Percentiles rank a stretch among this genome's conserved stretches.
Conservation (phyloP, 2,113 vertebrate species). For the Anguilla rostrata region DNA sequence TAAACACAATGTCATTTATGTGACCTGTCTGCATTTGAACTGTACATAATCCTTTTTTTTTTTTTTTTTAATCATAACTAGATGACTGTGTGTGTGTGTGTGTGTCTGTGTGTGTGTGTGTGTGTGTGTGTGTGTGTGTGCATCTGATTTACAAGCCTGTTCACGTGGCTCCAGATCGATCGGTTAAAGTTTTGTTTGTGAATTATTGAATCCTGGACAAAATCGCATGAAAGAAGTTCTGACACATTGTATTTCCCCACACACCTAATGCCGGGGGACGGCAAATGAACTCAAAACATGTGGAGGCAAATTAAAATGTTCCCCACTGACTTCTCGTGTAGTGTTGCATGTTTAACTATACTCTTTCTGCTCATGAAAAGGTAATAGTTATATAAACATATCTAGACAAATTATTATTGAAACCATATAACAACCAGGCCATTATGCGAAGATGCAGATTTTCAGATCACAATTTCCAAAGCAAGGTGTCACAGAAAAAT, state of each 20-base stretch:
- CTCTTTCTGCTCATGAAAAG: not conserved
- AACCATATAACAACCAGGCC: too few species aligned
- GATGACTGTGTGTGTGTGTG: too few species aligned
- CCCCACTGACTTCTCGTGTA: not conserved
- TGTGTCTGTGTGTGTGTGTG: too few species aligned
- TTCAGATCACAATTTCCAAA: not conserved
- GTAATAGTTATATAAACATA: not conserved
- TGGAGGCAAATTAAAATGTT: not conserved
- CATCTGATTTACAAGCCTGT: too few species aligned
- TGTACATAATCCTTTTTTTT: too few species aligned
- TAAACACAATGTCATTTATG: too few species aligned
- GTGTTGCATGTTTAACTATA: not conserved
- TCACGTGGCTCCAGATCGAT: too few species aligned
- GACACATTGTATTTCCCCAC: not conserved
- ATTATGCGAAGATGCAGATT: too few species aligned
- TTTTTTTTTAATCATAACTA: too few species aligned
- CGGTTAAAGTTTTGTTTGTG: not conserved
- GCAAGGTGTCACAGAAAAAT: too few species aligned
- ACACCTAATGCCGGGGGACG: not conserved
- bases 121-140: too few species aligned
- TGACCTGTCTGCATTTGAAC: too few species aligned
- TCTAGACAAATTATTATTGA: not conserved
- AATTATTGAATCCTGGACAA: not conserved
- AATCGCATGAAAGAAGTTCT: not conserved
- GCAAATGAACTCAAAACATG: not conserved